A percentile compares a stretch with the other conserved stretches of the same genome.
Conservation (phyloP, 2,797 vertebrate genomes). For the Spea hammondii region DNA sequence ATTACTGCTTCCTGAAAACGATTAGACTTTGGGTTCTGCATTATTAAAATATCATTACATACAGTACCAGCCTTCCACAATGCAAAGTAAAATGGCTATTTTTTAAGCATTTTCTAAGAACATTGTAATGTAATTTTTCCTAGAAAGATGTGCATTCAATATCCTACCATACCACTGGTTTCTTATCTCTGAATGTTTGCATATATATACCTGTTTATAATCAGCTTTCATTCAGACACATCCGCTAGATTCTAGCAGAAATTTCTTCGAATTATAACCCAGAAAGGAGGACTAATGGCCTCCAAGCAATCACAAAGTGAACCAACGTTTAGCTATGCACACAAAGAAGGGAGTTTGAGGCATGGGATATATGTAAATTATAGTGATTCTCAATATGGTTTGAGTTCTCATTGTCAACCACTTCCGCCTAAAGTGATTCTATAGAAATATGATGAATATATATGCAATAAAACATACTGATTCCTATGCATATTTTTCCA, state of each 20-base stretch:
- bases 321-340: constrained; percentile 1
- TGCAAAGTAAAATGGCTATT: no score
- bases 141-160: neutral
- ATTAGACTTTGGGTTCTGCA: no score
- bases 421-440: neutral
- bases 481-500: no score
- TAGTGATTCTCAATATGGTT: neutral
- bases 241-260: neutral
- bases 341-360: constrained; percentile 1
- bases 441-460: neutral
- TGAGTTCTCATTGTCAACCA: neutral
- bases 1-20: no score
- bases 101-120: neutral
- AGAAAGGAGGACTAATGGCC: neutral
- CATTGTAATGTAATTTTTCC: neutral
- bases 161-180: neutral
- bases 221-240: neutral
- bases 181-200: no score
- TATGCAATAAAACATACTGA: no score
- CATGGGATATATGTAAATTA: neutral
- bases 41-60: no score
- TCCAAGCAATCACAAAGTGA: constrained; percentile 7
- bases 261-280: neutral
- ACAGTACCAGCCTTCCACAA: no score
- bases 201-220: neutral